Evolutionary conservation across 2,888 invertebrate species (phyloP), one percentile per base, ranked within the genome.

Genomic region (Euproctis similis): DNA sequence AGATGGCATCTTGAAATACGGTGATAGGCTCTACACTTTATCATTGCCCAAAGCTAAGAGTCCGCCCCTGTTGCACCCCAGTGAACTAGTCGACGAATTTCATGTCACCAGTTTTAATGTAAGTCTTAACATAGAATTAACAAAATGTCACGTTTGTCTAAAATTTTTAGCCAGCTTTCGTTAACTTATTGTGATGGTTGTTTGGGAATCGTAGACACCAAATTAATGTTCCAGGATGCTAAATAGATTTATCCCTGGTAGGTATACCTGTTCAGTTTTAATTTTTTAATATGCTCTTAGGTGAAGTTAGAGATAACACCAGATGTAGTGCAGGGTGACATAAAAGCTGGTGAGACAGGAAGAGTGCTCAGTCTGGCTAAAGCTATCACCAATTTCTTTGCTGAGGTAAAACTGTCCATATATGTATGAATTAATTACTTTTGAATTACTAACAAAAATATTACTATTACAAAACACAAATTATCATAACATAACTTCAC

Each of bases 1-100:
- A 3, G 89, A 90, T 56, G 81, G 86, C 0, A 73, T 90, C 2
- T 48, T 90, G 6, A 87, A 87, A 42, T 89, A 90, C 36, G 91
- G 90, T 0, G 90, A 91, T 59, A 57, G 86, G 0, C 56, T 91
- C 2, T 86, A 88, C 50, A 86, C 86, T 0, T 71, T 77, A 48
- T 82, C 87, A 0, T 47, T 78, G 21, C 65, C 66, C 0, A 41
- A 40, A 0, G 75, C 78, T 0, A 13, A 32, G 1, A 23, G 37
- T 0, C 64, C 73, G 0, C 81, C 81, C 0, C 34, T 30, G 0
- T 31, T 81, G 7, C 27, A 16, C 0, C 59, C 72, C 0, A 2
- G 6, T 0, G 81, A 82, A 35, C 37, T 76, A 1, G 46, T 55
- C 4, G 34, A 28, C 0, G 55, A 69, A 19, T 82, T 82, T 39